These are phyloP conservation scores for Neria commutata DNA, from an alignment of 2,888 invertebrate genomes.

Conservation along the genomic window DNA sequence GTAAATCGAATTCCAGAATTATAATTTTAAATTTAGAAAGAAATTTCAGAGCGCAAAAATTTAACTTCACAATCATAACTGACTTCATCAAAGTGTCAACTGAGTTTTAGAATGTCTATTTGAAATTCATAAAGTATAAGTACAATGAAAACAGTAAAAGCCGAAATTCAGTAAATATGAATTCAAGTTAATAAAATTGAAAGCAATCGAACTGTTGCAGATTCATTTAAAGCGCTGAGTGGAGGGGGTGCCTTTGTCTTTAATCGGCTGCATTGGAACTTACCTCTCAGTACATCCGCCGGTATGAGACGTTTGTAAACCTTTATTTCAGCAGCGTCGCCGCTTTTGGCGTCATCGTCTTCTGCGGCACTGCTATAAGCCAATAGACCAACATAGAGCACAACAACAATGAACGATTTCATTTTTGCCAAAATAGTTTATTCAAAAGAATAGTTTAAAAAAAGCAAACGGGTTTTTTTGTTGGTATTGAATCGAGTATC, in stretches of 20 bases:
- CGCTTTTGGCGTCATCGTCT: constrained; percentile 56
- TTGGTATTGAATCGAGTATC: neutral
- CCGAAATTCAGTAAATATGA: neutral
- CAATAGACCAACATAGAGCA: constrained; percentile 57
- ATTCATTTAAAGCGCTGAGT: no score
- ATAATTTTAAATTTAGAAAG: no score
- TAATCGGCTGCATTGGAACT: no score
- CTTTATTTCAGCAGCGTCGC: constrained; percentile 65
- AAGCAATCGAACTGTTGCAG: no score
- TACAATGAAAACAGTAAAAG: neutral
- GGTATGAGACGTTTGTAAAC: constrained; percentile 84
- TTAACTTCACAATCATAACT: no score
- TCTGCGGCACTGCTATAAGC: constrained; percentile 61
- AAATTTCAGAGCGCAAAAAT: no score
- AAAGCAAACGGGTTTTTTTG: constrained; percentile 15
- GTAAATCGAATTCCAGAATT: no score
- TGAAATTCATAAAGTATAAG: no score
- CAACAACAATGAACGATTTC: constrained; percentile 36
- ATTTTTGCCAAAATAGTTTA: constrained; percentile 25
- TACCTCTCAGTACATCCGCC: constrained; percentile 89
- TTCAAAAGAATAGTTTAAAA: constrained; percentile 14
- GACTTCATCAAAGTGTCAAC: no score
- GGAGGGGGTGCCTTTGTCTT: no score
- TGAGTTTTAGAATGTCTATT: no score
- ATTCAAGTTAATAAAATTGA: no score